phyloP scores from a whole-genome alignment of 1,140 invertebrate species.

The Wasmannia auropunctata region DNA sequence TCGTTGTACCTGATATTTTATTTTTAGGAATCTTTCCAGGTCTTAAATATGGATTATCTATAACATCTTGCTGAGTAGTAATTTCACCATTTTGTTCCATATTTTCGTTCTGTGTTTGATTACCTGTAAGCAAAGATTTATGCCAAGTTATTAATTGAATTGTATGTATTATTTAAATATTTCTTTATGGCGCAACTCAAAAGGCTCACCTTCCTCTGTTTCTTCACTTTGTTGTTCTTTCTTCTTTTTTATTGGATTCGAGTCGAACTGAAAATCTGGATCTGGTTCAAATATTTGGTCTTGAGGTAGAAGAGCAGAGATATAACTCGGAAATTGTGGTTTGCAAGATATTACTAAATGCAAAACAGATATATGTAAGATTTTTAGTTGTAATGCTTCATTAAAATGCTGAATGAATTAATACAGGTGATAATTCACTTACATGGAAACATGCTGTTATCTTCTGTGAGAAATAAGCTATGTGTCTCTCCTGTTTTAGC shows the following conservation, averaged over 20 bases:
- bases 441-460: slow-evolving; percentile 94
- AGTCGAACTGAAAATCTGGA: slow-evolving; percentile 90
- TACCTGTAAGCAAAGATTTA: slow-evolving; percentile 63
- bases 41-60: slow-evolving; percentile 95
- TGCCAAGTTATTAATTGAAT: slow-evolving; percentile 49
- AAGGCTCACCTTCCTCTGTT: slow-evolving; percentile 82
- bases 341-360: slow-evolving; percentile 95
- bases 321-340: slow-evolving; percentile 92
- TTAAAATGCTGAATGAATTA: background rate
- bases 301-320: slow-evolving; percentile 94
- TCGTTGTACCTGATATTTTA: slow-evolving; percentile 69
- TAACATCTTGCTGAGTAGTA: slow-evolving; percentile 86
- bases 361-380: slow-evolving; percentile 51
- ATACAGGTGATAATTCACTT: slow-evolving; percentile 80
- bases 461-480: slow-evolving; percentile 95
- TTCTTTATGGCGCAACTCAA: slow-evolving; percentile 55
- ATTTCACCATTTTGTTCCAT: slow-evolving; percentile 84
- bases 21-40: slow-evolving; percentile 91
- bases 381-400: slow-evolving; percentile 27
- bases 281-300: slow-evolving; percentile 98
- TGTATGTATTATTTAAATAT: slow-evolving; percentile 63
- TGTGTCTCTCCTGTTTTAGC: slow-evolving; percentile 97
- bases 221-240: slow-evolving; percentile 86
- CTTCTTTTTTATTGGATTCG: slow-evolving; percentile 87
- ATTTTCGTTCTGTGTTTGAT: slow-evolving; percentile 74